Evolutionary conservation across 2,797 vertebrate genomes (phyloP), one percentile per base, ranked within the genome.

Genomic region (Oryzias dopingdopingensis): DNA sequence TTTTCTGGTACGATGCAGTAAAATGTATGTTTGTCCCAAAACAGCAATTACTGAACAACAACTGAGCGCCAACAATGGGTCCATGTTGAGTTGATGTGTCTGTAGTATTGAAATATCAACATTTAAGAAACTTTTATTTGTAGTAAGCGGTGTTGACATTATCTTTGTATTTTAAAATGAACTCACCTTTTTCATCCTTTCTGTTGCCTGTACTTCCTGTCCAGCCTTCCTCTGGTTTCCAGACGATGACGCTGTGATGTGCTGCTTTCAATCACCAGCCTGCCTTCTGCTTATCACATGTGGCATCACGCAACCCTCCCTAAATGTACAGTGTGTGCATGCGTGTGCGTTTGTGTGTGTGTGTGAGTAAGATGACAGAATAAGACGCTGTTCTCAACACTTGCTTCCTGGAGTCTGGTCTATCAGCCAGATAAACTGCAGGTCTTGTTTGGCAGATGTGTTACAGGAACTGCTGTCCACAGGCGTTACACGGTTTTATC

Each of bases 371-470:
- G 65, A 66, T 48, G 48, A 67, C 71, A 67, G 68, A 74, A 56
- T 52, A 54, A 65, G 76, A 78, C 17, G 22, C 45, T 63, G 61
- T 72, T 84, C 78, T 80, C 78, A 75, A 80, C 81, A 82, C 83
- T 70, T 80, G 64, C 58, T 77, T 82, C 77, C 85, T 79, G 86
- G 82, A 87, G 86, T 77, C 86, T 63, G 82, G 52, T 49, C 69
- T 87, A 87, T 88, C 85, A 82, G 68, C 0, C 14, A 79, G 88
- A 85, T 85, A 85, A 81, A 77, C 71, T 62, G 77, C 79, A 77
- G 79, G 79, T 83, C 63, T 76, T 57, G 56, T 70, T 75, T 62
- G 17, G 60, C 76, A 73, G 76, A 68, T 80, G 70, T 77, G 81
- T 49, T 44, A 66, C 79, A 83, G 83, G 74, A 84, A 72, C 73